Base-by-base conservation (phyloP, 2,113 vertebrate genomes). In the Motacilla tschutschensis region DNA sequence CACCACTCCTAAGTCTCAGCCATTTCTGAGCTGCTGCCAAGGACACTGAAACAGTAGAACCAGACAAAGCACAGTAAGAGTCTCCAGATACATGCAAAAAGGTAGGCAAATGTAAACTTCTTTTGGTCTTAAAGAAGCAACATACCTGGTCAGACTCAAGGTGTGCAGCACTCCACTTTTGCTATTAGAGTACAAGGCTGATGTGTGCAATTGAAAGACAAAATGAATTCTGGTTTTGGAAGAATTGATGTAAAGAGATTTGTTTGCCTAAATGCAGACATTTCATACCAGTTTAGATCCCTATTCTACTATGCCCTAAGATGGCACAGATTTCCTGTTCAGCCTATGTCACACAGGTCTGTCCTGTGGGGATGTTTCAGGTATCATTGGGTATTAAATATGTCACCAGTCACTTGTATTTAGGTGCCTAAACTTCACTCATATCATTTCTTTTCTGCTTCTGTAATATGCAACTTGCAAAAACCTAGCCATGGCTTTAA, bases 1-100 rank as follows among this genome's bases (percentile, higher is more conserved):
- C 11, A 57, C 12, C 50, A 67, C 46, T 92, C 15, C 1, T 16
- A 59, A 66, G 31, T 62, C 54, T 67, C 63, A 86, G n/a, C 47
- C 21, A 36, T 90, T 85, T 79, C 84, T 70, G 72, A 85, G 64
- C 69, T 82, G 47, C 63, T 82, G 71, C 75, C 82, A 88, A 88
- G 67, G 55, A 51, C 31, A 21, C 40, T n/a, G 69, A 87, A 86
- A 81, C 26, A 53, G 19, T 33, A 83, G 40, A 53, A 80, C 7
- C 58, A 69, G 35, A 38, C 38, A 88, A 74, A 89, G 73, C 33
- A 38, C 25, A 71, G 16, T 64, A 70, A 78, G 59, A 79, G 17
- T 58, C 35, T 65, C 40, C 57, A 81, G 59, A 53, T 43, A 64
- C 2, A n/a, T 44, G 47, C 20, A 64, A 72, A 86, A 41, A 79